Percentiles rank a stretch among this genome's conserved stretches.
These are phyloP conservation scores for Myrmophylax atrothorax DNA, from an alignment of 2,113 vertebrate species.

Conservation along the genomic window DNA sequence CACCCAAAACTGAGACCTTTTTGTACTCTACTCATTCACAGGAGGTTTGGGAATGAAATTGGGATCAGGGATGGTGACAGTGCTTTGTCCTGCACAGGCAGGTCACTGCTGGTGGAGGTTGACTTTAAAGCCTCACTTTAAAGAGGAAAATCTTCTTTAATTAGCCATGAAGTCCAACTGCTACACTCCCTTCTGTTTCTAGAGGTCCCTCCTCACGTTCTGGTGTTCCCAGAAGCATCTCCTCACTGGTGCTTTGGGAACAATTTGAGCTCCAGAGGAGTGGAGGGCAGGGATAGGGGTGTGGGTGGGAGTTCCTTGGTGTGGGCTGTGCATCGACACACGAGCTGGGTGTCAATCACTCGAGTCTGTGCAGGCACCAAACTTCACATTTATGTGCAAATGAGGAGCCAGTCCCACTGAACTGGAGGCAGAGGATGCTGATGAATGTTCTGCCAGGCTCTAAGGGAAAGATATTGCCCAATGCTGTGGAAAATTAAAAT, in stretches of 20 bases:
- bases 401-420: conserved; percentile 38
- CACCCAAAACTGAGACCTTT: not conserved
- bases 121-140: not conserved
- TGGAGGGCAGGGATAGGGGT: not conserved
- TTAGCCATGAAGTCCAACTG: not conserved
- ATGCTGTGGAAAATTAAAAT: conserved; percentile 74
- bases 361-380: conserved; percentile 6
- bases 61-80: not conserved
- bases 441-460: conserved; percentile 63
- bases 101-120: not conserved
- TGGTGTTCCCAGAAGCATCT: not conserved
- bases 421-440: conserved; percentile 43
- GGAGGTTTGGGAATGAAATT: not conserved
- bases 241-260: not conserved
- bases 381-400: conserved; percentile 66
- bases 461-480: conserved; percentile 70
- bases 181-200: not conserved
- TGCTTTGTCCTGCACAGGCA: not conserved
- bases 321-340: not conserved
- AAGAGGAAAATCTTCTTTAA: not conserved
- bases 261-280: not conserved
- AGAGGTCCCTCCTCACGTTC: not conserved
- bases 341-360: not conserved
- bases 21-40: not conserved
- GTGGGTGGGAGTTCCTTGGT: not conserved